Evolutionary conservation across 2,888 invertebrate genomes (phyloP).

Genomic region (Tetropium fuscum): DNA sequence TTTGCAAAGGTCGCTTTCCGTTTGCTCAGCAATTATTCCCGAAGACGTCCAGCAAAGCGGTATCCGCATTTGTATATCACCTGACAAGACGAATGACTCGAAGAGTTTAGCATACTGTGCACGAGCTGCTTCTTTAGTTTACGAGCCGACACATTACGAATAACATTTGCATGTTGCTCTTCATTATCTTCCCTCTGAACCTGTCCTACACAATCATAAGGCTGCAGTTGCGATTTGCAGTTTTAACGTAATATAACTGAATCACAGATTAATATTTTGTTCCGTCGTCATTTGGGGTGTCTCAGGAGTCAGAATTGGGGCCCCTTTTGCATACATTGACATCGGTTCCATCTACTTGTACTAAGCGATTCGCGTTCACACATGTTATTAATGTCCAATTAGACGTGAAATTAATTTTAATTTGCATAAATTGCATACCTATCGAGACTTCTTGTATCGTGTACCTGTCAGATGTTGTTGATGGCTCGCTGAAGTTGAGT

Average conservation of each 20-base stretch:
- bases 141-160: constrained; percentile 34
- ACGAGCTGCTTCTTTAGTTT: constrained; percentile 27
- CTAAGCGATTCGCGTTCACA: too few relatives aligned
- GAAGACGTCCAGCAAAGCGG: constrained; percentile 4
- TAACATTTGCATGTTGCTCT: constrained; percentile 28
- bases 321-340: too few relatives aligned
- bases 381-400: neutral
- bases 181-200: constrained; percentile 19
- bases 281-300: too few relatives aligned
- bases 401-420: neutral
- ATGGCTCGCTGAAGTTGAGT: neutral
- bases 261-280: too few relatives aligned
- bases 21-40: constrained; percentile 1
- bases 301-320: too few relatives aligned
- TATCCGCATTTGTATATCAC: neutral
- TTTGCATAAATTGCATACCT: constrained; percentile 7
- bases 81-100: constrained; percentile 22
- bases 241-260: too few relatives aligned
- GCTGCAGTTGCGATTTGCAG: too few relatives aligned
- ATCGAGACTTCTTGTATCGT: neutral
- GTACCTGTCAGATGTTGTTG: neutral
- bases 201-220: too few relatives aligned
- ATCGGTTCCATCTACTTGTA: too few relatives aligned
- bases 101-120: constrained; percentile 31
- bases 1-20: neutral